Evolutionary conservation across 2,797 vertebrate genomes (phyloP), one percentile per base, ranked within the genome.

Genomic region (Fistularia commersonii): DNA sequence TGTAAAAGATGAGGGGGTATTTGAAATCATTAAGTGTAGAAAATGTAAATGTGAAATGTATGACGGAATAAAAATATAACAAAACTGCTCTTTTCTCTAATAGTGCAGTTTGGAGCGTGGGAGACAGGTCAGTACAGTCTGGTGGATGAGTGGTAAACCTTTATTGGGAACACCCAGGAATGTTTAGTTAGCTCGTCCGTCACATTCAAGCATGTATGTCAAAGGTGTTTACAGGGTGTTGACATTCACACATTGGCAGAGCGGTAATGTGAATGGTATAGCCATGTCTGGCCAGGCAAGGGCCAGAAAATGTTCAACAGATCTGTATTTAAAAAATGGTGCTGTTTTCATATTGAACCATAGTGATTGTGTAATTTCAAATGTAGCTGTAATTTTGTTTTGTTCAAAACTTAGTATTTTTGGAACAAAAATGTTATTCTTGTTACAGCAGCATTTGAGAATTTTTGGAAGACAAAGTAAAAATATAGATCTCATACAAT

Each of bases 221-320:
- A 86, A 84, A 87, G 86, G 82, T 88, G 87, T 88, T 88, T 88
- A 83, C 83, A 77, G 83, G 79, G 86, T 82, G 86, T 72, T 86
- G 87, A 86, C 83, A 79, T 75, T 82, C 74, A 71, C 81, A 84
- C 80, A 71, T 79, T 79, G 79, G 33, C 73, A 64, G 66, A 70
- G 66, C 72, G 71, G 73, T 75, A 66, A 72, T 35, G 69, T 68
- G 72, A 72, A 68, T 23, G 56, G 39, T 46, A 38, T 11, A 58
- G 57, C 63, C 48, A 44, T n/a, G 71, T 61, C 57, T 65, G 54
- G 45, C 60, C 41, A 47, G 32, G 47, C 45, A 23, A 39, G 49
- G 39, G 39, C 23, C 32, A 50, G n/a, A 8, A 23, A 7, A 50
- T 40, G 32, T 12, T 31, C 49, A 31, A 46, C 33, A 11, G 37